A percentile compares a stretch with the other conserved stretches of the same genome.
phyloP scores from a whole-genome alignment of 2,888 invertebrate species.

The Caenorhabditis sp. region DNA sequence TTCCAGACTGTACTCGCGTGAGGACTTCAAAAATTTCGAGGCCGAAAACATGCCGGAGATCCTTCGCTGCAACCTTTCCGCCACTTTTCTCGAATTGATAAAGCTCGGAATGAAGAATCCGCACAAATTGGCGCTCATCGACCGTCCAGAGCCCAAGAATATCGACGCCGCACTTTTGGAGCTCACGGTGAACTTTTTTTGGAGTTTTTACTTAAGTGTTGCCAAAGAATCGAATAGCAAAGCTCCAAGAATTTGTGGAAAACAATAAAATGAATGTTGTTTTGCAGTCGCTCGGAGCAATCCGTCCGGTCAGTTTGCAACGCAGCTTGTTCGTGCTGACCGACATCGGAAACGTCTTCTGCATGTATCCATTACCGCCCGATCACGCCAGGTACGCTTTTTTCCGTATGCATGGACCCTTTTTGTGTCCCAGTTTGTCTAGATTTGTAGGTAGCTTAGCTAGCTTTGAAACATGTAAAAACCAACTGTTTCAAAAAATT shows the following conservation, averaged over 20 bases:
- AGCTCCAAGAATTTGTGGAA: no score
- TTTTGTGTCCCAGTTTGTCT: background rate
- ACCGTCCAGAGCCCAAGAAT: conserved; percentile 87
- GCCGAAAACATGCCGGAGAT: conserved; percentile 90
- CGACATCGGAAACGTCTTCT: conserved; percentile 53
- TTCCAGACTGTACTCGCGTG: conserved; percentile 37
- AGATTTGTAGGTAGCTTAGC: background rate
- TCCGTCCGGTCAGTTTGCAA: conserved; percentile 37
- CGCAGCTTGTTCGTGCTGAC: conserved; percentile 45
- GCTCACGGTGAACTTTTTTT: conserved; percentile 45
- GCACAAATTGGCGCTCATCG: conserved; percentile 90
- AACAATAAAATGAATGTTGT: no score
- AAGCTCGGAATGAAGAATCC: conserved; percentile 88
- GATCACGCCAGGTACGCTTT: conserved; percentile 58
- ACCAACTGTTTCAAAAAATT: conserved; percentile 1
- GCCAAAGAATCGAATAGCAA: no score
- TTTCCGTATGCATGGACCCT: no score
- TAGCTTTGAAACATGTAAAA: background rate
- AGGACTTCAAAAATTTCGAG: conserved; percentile 85
- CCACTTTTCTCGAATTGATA: conserved; percentile 86
- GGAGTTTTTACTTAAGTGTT: background rate
- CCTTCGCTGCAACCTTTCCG: conserved; percentile 81
- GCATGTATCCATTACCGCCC: conserved; percentile 61
- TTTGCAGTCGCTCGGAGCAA: conserved; percentile 62
- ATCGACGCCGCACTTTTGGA: conserved; percentile 65